phyloP scores from a whole-genome alignment of 2,888 invertebrate species.

The Atrina japonica region DNA sequence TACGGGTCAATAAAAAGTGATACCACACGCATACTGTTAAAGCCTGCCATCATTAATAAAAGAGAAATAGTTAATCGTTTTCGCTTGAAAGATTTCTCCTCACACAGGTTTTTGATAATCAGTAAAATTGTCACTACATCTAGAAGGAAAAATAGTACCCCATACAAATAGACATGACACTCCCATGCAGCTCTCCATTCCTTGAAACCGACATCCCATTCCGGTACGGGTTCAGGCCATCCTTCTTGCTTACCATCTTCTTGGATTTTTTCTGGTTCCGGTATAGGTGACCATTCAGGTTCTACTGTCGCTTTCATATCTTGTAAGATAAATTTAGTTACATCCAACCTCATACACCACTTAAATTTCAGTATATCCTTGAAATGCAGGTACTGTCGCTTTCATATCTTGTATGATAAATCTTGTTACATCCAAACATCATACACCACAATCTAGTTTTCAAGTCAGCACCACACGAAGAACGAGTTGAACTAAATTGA shows the following conservation, averaged over 20 bases:
- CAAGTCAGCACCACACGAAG: no score
- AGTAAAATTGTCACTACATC: constrained; percentile 44
- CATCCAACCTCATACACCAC: no score
- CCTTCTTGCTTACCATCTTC: constrained; percentile 15
- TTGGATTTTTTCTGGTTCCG: constrained; percentile 11
- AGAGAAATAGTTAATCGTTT: constrained; percentile 60
- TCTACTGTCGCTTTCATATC: neutral
- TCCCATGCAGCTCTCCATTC: constrained; percentile 67
- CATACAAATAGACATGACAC: constrained; percentile 63
- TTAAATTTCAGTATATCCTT: no score
- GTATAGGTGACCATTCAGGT: constrained; percentile 1
- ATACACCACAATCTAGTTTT: no score
- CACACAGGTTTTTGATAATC: constrained; percentile 44
- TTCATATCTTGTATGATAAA: no score
- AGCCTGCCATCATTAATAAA: constrained; percentile 56
- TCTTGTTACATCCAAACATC: no score
- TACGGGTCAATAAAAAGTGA: constrained; percentile 63
- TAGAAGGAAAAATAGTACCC: constrained; percentile 46
- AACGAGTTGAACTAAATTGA: no score
- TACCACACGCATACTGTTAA: constrained; percentile 52
- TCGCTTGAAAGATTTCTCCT: constrained; percentile 31
- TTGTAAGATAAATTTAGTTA: no score
- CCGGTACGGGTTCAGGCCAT: constrained; percentile 66
- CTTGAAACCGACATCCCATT: constrained; percentile 58
- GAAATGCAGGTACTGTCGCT: no score